Evolutionary conservation across 1,140 invertebrate species (phyloP).

Genomic region (Augochlora pura): DNA sequence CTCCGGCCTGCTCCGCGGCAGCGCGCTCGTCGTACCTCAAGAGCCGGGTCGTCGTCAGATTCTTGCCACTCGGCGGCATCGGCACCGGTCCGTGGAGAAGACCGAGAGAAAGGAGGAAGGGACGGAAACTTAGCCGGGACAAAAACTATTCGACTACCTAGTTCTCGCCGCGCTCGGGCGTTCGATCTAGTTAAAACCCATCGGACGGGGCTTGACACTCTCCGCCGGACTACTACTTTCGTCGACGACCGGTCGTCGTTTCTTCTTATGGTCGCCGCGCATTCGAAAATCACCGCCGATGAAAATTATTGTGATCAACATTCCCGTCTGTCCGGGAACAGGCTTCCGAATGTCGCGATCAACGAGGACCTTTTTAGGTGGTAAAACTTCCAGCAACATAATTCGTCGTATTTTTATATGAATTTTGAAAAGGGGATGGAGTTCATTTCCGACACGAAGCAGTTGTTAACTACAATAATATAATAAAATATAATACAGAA

Average conservation of each 20-base stretch:
- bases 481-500: too few relatives aligned
- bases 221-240: background rate
- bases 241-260: too few relatives aligned
- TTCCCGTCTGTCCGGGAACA: too few relatives aligned
- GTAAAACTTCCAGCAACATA: too few relatives aligned
- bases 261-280: background rate
- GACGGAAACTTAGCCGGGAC: slow-evolving; percentile 48
- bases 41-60: slow-evolving; percentile 63
- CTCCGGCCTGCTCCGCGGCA: slow-evolving; percentile 36
- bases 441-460: too few relatives aligned
- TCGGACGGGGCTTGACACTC: slow-evolving; percentile 14
- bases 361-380: too few relatives aligned
- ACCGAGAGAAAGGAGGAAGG: slow-evolving; percentile 39
- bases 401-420: too few relatives aligned
- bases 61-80: slow-evolving; percentile 63
- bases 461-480: too few relatives aligned
- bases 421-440: too few relatives aligned
- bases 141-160: slow-evolving; percentile 70
- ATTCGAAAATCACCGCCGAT: background rate
- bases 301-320: background rate
- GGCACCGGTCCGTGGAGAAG: slow-evolving; percentile 45
- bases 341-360: too few relatives aligned
- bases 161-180: slow-evolving; percentile 55
- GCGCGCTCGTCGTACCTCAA: slow-evolving; percentile 61
- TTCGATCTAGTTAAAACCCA: slow-evolving; percentile 64